Conservation (phyloP, 2,888 invertebrate genomes). For the Ephialtes manifestator region DNA sequence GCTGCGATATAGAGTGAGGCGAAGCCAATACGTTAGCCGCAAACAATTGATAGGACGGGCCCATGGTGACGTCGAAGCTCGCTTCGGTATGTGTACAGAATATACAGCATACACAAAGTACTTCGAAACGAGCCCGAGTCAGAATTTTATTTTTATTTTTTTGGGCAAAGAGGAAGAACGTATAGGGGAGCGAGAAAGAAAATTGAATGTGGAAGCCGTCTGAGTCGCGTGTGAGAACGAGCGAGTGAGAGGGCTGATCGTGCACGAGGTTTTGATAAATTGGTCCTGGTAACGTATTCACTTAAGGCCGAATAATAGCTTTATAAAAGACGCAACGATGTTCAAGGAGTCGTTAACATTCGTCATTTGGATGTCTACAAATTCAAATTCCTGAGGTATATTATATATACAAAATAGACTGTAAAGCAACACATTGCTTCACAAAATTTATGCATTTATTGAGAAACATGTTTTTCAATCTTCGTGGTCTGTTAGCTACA, state of each 20-base stretch:
- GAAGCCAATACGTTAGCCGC: constrained; percentile 31
- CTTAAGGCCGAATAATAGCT: constrained; percentile 81
- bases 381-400: constrained; percentile 20
- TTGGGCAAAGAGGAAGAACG: constrained; percentile 7
- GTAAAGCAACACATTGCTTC: constrained; percentile 5
- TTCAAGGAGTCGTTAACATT: constrained; percentile 79
- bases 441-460: constrained; percentile 44
- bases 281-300: constrained; percentile 80
- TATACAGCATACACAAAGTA: constrained; percentile 20
- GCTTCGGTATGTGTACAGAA: constrained; percentile 7
- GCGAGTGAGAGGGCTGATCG: constrained; percentile 22
- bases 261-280: constrained; percentile 79
- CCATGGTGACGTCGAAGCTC: constrained; percentile 7
- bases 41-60: constrained; percentile 42
- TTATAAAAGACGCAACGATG: constrained; percentile 79
- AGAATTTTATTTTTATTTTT: constrained; percentile 36
- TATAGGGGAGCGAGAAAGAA: constrained; percentile 12
- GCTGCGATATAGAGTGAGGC: background rate
- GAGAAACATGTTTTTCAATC: constrained; percentile 38
- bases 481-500: background rate
- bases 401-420: constrained; percentile 1
- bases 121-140: constrained; percentile 23
- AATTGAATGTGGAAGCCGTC: constrained; percentile 7
- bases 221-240: constrained; percentile 32
- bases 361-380: constrained; percentile 74